Percentiles rank a stretch among this genome's conserved stretches.
phyloP scores from a whole-genome alignment of 2,113 vertebrate genomes.

The Apodemus speciosus region DNA sequence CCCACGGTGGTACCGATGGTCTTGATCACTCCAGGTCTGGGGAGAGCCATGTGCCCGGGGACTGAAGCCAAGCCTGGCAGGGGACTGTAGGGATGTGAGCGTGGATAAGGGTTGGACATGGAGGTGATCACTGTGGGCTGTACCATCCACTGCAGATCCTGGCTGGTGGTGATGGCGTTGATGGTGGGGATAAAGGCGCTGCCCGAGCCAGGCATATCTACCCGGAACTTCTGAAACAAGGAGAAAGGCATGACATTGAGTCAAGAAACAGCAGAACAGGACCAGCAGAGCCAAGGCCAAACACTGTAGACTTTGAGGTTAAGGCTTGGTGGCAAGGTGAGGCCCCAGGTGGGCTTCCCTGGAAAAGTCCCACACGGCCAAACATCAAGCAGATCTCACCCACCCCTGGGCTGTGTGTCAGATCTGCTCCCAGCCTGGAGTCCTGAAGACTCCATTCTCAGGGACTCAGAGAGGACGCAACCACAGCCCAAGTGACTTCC shows the following conservation, averaged over 20 bases:
- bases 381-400: not conserved
- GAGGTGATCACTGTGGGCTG: constrained; percentile 99
- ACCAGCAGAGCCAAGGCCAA: not conserved
- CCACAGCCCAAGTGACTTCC: not conserved
- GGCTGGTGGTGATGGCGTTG: constrained; percentile 99
- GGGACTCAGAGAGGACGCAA: not conserved
- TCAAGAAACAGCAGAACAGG: constrained; percentile 46
- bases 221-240: constrained; percentile 93
- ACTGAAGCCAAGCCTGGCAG: constrained; percentile 91
- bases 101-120: constrained; percentile 97
- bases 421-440: not conserved
- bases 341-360: not conserved
- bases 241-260: not conserved
- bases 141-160: constrained; percentile 99
- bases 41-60: constrained; percentile 91
- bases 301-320: not conserved
- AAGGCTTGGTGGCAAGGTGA: not conserved
- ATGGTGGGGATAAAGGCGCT: constrained; percentile 99
- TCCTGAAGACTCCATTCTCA: not conserved
- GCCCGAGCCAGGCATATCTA: constrained; percentile 99
- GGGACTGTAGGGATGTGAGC: constrained; percentile 94
- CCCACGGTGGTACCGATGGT: constrained; percentile 95
- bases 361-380: not conserved
- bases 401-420: not conserved
- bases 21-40: constrained; percentile 96